Evolutionary conservation across 2,888 invertebrate species (phyloP), one percentile per base, ranked within the genome.

Genomic region (Dynastes grantii): DNA sequence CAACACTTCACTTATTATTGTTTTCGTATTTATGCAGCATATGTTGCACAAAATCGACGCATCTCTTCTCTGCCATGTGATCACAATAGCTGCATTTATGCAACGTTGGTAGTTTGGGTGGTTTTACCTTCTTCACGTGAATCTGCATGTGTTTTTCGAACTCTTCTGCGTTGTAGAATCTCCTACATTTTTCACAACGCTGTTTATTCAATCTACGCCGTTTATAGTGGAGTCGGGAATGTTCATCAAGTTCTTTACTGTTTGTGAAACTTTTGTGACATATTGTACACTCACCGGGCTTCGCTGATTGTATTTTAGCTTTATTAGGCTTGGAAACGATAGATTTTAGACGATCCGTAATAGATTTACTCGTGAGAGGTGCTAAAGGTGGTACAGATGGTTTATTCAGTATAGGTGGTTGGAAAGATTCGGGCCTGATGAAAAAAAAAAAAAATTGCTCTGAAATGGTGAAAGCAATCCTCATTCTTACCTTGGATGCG

Each of bases 1-100:
- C 8, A 1, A 1, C 45, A 45, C 11, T 8, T 45, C 45, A 11
- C 11, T 8, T 45, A 11, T 11, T 11, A 45, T 8, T 45, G n/a
- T 64, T 32, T 9, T 45, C 65, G 16, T 67, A 67, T 49, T 67
- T 67, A 49, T 67, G 67, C 11, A 67, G 16, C 67, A 67, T 67
- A 22, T 67, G 67, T 27, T 49, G 67, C 2, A 67, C 67, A 2
- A 67, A 67, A 45, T 67, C 49, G 2, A 49, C 27, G 45, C 67
- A 67, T 32, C 45, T 67, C 22, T 49, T 67, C 9, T 45, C 49
- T 1, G 45, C n/a, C 5, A 45, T 2, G 11, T 22, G 27, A 67
- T 67, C 67, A 27, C 67, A 67, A 27, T 67, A 67, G 22, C 1
- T 67, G 9, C 67, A 67, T 27, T 67, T 67, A 27, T 45, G 49